Conservation (phyloP, 2,888 invertebrate species). For the Sphinx pinastri region DNA sequence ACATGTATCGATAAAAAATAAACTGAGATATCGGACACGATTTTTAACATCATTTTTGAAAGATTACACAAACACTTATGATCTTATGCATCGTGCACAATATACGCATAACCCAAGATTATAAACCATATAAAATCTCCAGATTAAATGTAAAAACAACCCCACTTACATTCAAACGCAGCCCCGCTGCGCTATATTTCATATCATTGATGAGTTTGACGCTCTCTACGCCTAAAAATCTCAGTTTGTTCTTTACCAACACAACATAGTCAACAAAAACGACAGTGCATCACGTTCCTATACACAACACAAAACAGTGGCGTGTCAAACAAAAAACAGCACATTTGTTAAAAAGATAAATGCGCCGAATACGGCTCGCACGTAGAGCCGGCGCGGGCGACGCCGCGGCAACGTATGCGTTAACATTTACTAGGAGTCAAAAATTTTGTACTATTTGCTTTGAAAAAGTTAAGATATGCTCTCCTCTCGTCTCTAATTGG, state of each 20-base stretch:
- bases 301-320: slow-evolving; percentile 34
- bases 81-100: no score
- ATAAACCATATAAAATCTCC: no score
- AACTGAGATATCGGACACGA: not conserved
- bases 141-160: no score
- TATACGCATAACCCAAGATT: no score
- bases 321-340: slow-evolving; percentile 45
- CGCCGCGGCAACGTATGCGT: not conserved
- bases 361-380: slow-evolving; percentile 58
- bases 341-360: slow-evolving; percentile 46
- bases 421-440: slow-evolving; percentile 21
- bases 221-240: not conserved
- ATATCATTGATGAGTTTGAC: no score
- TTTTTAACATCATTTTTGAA: no score
- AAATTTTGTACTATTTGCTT: slow-evolving; percentile 22
- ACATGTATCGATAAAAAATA: slow-evolving; percentile 9
- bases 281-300: slow-evolving; percentile 28
- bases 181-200: no score
- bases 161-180: no score
- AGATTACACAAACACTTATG: no score
- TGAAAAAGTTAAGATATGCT: slow-evolving; percentile 20
- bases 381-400: slow-evolving; percentile 36
- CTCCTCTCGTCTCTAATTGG: not conserved
- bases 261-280: slow-evolving; percentile 25
- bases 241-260: not conserved